These are phyloP conservation scores for Lacerta bilineata DNA, from an alignment of 2,797 vertebrate species.

Conservation along the genomic window DNA sequence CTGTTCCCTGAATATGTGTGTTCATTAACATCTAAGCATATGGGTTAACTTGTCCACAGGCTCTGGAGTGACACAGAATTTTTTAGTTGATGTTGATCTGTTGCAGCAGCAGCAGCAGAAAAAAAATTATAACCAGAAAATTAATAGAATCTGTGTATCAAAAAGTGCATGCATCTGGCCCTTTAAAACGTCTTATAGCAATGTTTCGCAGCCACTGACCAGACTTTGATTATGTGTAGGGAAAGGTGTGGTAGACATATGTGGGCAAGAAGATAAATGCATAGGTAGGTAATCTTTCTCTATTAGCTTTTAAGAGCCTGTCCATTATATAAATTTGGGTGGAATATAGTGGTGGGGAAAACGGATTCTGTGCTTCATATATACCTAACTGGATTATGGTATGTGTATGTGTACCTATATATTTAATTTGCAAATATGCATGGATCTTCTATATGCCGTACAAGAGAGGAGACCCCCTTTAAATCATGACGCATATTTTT, in stretches of 20 bases:
- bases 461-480: conserved; percentile 45
- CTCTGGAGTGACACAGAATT: conserved; percentile 62
- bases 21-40: conserved; percentile 39
- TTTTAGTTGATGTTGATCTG: conserved; percentile 75
- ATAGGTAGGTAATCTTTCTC: neutral
- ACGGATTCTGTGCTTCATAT: conserved; percentile 50
- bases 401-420: conserved; percentile 28
- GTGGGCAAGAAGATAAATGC: neutral
- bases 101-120: conserved; percentile 54
- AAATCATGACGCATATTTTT: conserved; percentile 50
- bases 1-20: neutral
- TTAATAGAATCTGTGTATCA: conserved; percentile 70
- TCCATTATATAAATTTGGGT: conserved; percentile 61
- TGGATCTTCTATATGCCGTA: conserved; percentile 55
- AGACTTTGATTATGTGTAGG: conserved; percentile 69
- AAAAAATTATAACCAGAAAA: conserved; percentile 63
- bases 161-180: conserved; percentile 11
- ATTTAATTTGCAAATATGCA: conserved; percentile 15
- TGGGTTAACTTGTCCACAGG: conserved; percentile 31
- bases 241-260: conserved; percentile 48
- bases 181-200: conserved; percentile 71
- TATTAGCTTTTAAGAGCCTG: conserved; percentile 65
- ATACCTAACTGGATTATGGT: conserved; percentile 50
- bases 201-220: conserved; percentile 70
- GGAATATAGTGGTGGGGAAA: conserved; percentile 50